Evolutionary conservation across 2,113 vertebrate genomes (phyloP), one percentile per base, ranked within the genome.

Genomic region (Nibea albiflora): DNA sequence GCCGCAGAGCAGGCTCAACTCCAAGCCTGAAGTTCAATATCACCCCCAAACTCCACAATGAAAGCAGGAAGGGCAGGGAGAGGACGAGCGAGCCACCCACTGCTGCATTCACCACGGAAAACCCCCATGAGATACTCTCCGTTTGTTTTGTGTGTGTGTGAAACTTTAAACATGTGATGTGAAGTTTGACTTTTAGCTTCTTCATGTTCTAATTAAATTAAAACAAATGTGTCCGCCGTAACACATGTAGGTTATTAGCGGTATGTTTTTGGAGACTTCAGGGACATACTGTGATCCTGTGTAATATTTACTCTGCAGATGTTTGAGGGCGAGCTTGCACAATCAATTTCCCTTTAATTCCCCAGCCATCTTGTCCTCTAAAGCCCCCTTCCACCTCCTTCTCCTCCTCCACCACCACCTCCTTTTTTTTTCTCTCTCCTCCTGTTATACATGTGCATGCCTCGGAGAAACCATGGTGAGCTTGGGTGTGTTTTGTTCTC

Each of bases 1-100:
- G 80, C 73, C 61, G 11, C 74, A 84, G 84, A 76, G 65, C 86
- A 85, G 93, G 91, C 90, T 89, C 88, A 82, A 87, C 79, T 93
- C 93, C 93, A 94, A 92, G 87, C 90, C 81, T 88, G 89, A 92
- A 91, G 92, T 92, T 92, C 90, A 93, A 89, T 91, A 90, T 90
- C 85, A 82, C 47, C 73, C 84, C 84, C 65, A 70, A 28, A 83
- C 86, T 86, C 78, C 81, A 93, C 91, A 94, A 94, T 88, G 88
- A 84, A 84, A 84, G 90, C 91, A 93, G 93, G 93, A 94, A 92
- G 93, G 90, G 90, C 90, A 91, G 85, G 78, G 84, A 90, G 91
- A 92, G 93, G 93, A 88, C 91, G 88, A 88, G 86, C 83, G 85
- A 89, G 74, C 92, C 91, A 92, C 91, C 91, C 91, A 90, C 91